Evolutionary conservation across 1,140 invertebrate species (phyloP), one percentile per base, ranked within the genome.

Genomic region (Bradynema listronoti): DNA sequence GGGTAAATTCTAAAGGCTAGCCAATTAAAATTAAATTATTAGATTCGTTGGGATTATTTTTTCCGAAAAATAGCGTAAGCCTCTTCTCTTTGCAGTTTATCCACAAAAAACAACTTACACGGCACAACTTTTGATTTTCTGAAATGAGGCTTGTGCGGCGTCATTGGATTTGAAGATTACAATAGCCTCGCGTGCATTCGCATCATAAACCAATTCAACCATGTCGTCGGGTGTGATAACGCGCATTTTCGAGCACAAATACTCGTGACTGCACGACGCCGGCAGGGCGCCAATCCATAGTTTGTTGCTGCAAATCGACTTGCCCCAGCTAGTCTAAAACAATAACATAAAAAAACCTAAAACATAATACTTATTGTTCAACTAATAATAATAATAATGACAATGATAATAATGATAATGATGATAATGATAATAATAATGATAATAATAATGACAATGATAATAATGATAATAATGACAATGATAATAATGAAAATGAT

Each of bases 221-320:
- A 57, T 54, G 34, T 58, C 56, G 32, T 58, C 34, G 4, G 33
- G 47, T 36, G 56, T 30, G 4, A 58, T 41, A 24, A 58, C 56
- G 3, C 56, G 22, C 56, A 58, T 58, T 59, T 58, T 58, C 19
- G 45, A 55, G 19, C 55, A 33, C 22, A 58, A 9, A 34, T 58
- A 58, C 19, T 58, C 47, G n/a, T 58, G 32, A 39, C 56, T 57
- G 22, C 56, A 58, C 7, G 47, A 56, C 14, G 36, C 36, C 0
- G 56, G 56, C 56, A 58, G n/a, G 1, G 47, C 47, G 16, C 56
- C 56, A 58, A 58, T 58, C 56, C 56, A 58, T 30, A 58, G 50
- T 56, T 57, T 52, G 11, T 52, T 56, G 4, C 47, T 58, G 29
- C 47, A 52, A 30, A 58, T 58, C 2, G 56, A 56, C 47, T 58